phyloP scores from a whole-genome alignment of 2,113 vertebrate species.

The Rhinolophus sinicus region DNA sequence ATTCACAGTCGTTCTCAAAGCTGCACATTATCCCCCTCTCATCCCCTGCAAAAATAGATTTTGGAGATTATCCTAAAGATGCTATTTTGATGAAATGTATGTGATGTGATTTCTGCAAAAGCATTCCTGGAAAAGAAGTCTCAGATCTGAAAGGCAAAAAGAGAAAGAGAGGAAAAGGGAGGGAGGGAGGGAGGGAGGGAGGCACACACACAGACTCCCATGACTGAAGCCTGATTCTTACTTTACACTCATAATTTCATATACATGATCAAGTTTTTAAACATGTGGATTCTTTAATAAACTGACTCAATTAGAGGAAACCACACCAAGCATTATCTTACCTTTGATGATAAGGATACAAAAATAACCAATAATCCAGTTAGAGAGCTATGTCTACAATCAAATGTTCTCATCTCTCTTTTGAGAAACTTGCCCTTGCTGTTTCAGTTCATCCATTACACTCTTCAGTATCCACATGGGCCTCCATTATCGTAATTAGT shows the following conservation, averaged over 20 bases:
- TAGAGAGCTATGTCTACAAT: neutral
- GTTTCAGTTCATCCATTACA: neutral
- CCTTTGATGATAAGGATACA: neutral
- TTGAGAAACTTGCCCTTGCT: neutral
- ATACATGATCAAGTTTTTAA: neutral
- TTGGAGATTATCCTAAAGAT: constrained; percentile 62
- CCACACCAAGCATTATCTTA: constrained; percentile 17
- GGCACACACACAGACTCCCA: neutral
- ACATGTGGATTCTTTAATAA: neutral
- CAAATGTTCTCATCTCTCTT: neutral
- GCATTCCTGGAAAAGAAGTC: constrained; percentile 32
- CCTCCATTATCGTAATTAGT: neutral
- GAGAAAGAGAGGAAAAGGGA: neutral
- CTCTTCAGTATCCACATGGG: neutral
- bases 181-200: neutral
- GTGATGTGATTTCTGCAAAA: constrained; percentile 51
- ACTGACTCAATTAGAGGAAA: neutral
- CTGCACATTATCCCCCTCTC: constrained; percentile 47
- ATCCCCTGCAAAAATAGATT: constrained; percentile 64
- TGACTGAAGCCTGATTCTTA: neutral
- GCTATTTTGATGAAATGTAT: constrained; percentile 59
- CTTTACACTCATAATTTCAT: neutral
- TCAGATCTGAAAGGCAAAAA: neutral
- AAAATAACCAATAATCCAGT: neutral
- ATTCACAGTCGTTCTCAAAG: constrained; percentile 56